Evolutionary conservation across 2,888 invertebrate species (phyloP), one percentile per base, ranked within the genome.

Genomic region (Apamea monoglypha): DNA sequence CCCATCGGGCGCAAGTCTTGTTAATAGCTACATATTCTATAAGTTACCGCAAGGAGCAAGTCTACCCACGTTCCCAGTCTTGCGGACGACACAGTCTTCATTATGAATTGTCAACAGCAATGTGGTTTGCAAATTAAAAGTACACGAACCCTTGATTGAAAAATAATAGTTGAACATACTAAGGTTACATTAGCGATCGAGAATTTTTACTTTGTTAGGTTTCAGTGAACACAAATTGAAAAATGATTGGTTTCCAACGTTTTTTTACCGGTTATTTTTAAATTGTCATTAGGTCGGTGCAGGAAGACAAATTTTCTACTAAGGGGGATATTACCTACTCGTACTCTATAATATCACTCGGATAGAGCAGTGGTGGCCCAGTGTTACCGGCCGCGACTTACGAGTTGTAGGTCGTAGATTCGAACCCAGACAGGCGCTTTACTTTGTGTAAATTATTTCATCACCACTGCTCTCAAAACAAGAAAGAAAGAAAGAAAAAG

Each of bases 111-210:
- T 83, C 75, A 81, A 85, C 85, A 80, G 73, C 68, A 63, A 6
- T 44, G 74, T n/a, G 32, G 47, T 40, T 75, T 53, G 61, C 40
- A 83, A 85, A 85, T 83, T 85, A 85, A 83, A 83, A 83, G 81
- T 75, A 85, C 81, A 83, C 85, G n/a, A 29, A 0, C 21, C 12
- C 56, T 40, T 72, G 83, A 85, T 85, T 83, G 85, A 85, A 83
- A 85, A 85, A 83, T 85, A 85, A 83, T 85, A 83, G 74, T 82
- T 69, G 59, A 70, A 72, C 69, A 66, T 14, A 77, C n/a, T 12
- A 47, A 25, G 59, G 16, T 21, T 61, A 47, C 40, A 50, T 36
- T 50, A 56, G 47, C 25, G 59, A 63, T 61, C 36, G 70, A 32
- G 40, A 4, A n/a, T 29, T 40, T 64, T 66, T 61, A 71, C 16